A percentile compares a stretch with the other conserved stretches of the same genome.
These are phyloP conservation scores for Pollachius pollachius DNA, from an alignment of 2,113 vertebrate species.

Conservation along the genomic window DNA sequence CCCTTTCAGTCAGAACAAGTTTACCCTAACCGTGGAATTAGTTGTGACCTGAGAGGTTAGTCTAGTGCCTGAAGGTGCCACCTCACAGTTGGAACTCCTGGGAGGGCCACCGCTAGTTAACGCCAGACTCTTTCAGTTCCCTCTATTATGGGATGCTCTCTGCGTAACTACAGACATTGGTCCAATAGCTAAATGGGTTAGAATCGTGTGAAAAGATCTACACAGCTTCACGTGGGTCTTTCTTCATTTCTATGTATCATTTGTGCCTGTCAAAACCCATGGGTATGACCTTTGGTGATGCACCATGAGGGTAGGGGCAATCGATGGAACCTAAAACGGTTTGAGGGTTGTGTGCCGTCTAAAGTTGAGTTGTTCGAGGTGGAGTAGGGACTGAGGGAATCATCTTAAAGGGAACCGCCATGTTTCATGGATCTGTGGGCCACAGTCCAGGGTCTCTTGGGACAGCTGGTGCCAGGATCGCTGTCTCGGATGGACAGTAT, in stretches of 20 bases:
- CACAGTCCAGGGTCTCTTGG: background rate
- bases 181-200: background rate
- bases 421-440: no score
- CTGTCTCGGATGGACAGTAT: slow-evolving; percentile 19
- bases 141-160: background rate
- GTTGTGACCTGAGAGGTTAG: slow-evolving; percentile 3
- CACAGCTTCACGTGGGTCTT: no score
- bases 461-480: slow-evolving; percentile 10
- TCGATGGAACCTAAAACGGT: no score
- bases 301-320: no score
- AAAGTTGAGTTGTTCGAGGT: background rate
- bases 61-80: background rate
- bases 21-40: background rate
- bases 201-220: no score
- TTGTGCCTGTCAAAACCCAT: no score
- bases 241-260: no score
- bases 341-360: no score
- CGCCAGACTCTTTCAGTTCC: background rate
- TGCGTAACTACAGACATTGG: background rate
- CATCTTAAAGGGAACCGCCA: no score
- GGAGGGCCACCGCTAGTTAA: background rate
- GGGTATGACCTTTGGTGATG: no score
- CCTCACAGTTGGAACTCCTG: background rate
- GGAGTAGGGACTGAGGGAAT: background rate
- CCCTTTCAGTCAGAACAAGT: background rate